Percentiles rank a stretch among this genome's conserved stretches.
phyloP scores from a whole-genome alignment of 37 sponge, comb jelly and placozoan species.

The Mnemiopsis leidyi region DNA sequence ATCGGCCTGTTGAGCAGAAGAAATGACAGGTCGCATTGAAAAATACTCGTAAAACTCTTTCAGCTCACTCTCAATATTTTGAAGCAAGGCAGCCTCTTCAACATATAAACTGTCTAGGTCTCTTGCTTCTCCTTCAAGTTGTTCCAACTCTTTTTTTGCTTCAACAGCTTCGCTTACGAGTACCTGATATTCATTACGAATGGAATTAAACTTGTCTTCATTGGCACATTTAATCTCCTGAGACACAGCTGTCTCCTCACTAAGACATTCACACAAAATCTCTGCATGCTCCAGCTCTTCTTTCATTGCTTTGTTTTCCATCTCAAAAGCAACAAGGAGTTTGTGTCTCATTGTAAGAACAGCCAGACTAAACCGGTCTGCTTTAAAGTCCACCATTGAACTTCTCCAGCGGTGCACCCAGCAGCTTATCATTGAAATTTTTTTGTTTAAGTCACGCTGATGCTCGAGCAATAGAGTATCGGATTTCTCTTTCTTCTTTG shows the following conservation, averaged over 20 bases:
- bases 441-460: background rate
- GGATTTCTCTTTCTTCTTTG: background rate
- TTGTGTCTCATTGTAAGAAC: background rate
- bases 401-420: background rate
- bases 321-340: background rate
- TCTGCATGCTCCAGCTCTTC: background rate
- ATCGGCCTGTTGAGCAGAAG: background rate
- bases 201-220: background rate
- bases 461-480: background rate
- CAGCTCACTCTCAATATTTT: background rate
- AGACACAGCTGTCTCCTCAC: background rate
- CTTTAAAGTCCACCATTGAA: background rate
- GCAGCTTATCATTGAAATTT: background rate
- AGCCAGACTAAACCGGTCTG: background rate
- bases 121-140: background rate
- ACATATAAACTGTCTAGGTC: background rate
- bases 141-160: background rate
- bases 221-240: conserved; percentile 24
- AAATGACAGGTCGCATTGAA: background rate
- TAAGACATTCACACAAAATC: background rate
- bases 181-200: background rate
- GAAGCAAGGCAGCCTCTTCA: background rate
- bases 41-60: conserved; percentile 5
- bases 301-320: background rate
- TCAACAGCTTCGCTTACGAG: background rate